A percentile compares a stretch with the other conserved stretches of the same genome.
These are phyloP conservation scores for Laticauda colubrina DNA, from an alignment of 2,113 vertebrate genomes.

Conservation along the genomic window DNA sequence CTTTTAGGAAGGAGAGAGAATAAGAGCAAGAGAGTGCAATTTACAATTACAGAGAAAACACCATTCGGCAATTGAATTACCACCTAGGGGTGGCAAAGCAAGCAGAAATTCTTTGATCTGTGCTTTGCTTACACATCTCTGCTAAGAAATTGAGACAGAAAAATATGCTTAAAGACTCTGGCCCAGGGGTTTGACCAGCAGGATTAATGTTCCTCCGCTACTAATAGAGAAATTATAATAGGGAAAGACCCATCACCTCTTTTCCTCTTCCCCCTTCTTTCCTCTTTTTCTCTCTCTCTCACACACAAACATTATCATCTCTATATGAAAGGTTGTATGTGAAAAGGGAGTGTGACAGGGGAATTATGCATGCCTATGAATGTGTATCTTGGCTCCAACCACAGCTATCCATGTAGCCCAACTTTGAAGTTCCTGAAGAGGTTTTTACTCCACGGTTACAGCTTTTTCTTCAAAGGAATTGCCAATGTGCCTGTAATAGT, in stretches of 20 bases:
- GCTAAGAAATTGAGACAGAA: constrained; percentile 9
- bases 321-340: not conserved
- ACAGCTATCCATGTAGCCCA: not conserved
- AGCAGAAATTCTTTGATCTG: not conserved
- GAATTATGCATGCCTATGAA: not conserved
- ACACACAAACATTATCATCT: not conserved
- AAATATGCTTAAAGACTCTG: not conserved
- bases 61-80: not conserved
- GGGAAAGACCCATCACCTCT: not conserved
- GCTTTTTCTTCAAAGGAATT: not conserved
- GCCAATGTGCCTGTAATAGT: not conserved
- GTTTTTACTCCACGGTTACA: not conserved
- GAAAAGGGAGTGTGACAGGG: not conserved
- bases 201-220: not conserved
- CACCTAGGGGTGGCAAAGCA: not conserved
- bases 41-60: not conserved
- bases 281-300: not conserved
- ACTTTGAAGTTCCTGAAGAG: not conserved
- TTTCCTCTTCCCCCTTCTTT: not conserved
- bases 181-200: not conserved
- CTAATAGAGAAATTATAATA: not conserved
- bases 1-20: not conserved
- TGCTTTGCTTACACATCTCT: not conserved
- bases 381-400: not conserved
- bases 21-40: not conserved